Percentiles rank a stretch among this genome's conserved stretches.
Evolutionary conservation across 2,113 vertebrate genomes (phyloP).

Genomic region (Serilophus lunatus): DNA sequence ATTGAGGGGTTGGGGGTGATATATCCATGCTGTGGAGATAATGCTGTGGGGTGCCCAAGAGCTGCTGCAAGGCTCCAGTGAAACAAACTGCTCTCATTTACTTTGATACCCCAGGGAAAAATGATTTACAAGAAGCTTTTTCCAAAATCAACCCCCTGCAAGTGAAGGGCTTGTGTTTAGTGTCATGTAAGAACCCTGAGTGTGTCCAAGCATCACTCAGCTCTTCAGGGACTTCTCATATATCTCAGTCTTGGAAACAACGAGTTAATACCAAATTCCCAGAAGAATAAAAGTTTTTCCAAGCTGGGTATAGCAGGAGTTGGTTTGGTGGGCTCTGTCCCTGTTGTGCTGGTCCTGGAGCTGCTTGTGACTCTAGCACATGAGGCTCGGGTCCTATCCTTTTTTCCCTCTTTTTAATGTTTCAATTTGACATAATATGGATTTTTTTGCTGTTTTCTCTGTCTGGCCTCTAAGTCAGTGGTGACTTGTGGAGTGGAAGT

Average conservation of each 20-base stretch:
- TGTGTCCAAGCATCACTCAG: fast-evolving
- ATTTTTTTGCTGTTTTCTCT: background rate
- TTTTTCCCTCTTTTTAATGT: background rate
- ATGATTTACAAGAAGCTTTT: fast-evolving
- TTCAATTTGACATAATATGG: background rate
- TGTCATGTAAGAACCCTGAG: background rate
- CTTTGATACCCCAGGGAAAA: fast-evolving
- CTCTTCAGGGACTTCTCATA: background rate
- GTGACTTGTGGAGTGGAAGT: background rate
- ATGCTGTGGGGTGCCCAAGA: background rate
- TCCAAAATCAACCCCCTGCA: background rate
- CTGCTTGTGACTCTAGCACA: background rate
- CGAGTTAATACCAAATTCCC: fast-evolving
- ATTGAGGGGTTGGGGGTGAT: no score
- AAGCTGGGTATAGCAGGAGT: background rate
- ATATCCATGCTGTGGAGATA: fast-evolving
- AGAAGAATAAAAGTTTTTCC: fast-evolving
- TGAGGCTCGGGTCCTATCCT: background rate
- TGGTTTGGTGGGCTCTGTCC: background rate
- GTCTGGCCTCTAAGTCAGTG: fast-evolving
- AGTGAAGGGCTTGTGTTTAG: fast-evolving
- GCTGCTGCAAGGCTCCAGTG: background rate
- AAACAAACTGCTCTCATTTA: background rate
- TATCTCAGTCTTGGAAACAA: background rate
- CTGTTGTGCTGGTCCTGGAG: fast-evolving